A percentile compares a stretch with the other conserved stretches of the same genome.
These are phyloP conservation scores for Pangasius sanitwongsei DNA, from an alignment of 2,797 vertebrate genomes.

Conservation along the genomic window DNA sequence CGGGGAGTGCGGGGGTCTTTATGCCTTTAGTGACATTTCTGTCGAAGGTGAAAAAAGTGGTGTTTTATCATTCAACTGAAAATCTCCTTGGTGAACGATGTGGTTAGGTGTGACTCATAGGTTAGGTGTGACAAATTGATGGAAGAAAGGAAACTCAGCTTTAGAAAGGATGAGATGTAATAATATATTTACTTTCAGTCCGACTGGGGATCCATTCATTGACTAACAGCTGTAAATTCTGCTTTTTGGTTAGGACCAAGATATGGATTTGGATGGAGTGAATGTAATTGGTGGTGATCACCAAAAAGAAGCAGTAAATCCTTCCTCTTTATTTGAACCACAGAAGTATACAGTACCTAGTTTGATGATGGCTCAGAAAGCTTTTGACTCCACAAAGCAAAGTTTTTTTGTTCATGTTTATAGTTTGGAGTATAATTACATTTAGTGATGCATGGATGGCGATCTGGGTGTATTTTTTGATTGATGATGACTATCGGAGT, in stretches of 20 bases:
- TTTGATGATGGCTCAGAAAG: slow-evolving; percentile 1
- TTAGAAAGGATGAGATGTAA: neutral
- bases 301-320: neutral
- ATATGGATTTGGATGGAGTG: neutral
- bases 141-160: neutral
- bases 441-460: neutral
- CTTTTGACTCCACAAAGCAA: neutral
- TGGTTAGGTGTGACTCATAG: slow-evolving; percentile 12
- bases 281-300: neutral
- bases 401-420: neutral
- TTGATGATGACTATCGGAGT: neutral
- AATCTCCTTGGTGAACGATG: neutral
- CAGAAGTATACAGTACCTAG: neutral
- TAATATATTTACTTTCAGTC: neutral
- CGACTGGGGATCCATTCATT: too few relatives aligned
- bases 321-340: neutral
- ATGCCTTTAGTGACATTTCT: neutral
- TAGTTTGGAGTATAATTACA: neutral
- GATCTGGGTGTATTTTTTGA: neutral
- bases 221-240: neutral
- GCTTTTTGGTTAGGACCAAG: neutral
- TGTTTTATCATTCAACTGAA: neutral
- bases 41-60: neutral
- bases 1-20: neutral
- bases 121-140: neutral